Percentiles rank a stretch among this genome's conserved stretches.
These are phyloP conservation scores for Tympanuchus pallidicinctus DNA, from an alignment of 2,113 vertebrate genomes.

Conservation along the genomic window DNA sequence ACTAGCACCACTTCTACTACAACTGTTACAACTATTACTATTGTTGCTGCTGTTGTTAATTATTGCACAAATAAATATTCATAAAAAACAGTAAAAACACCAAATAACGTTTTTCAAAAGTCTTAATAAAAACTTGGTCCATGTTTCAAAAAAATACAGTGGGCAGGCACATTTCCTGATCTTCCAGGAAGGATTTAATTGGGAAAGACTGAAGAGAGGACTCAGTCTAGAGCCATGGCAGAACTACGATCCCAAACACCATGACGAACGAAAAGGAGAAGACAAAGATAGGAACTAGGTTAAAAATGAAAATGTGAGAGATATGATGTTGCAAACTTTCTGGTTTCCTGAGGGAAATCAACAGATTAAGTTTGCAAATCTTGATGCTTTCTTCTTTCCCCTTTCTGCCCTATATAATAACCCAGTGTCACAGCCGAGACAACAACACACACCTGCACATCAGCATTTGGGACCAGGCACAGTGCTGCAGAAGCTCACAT, in stretches of 20 bases:
- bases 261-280: neutral
- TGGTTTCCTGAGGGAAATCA: neutral
- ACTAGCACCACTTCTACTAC: neutral
- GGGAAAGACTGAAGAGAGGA: neutral
- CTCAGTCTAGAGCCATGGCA: neutral
- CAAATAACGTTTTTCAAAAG: neutral
- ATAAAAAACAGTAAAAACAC: neutral
- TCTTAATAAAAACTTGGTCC: neutral
- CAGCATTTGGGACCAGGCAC: rapidly evolving
- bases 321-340: neutral
- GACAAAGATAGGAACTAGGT: neutral
- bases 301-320: neutral
- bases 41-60: neutral
- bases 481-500: rapidly evolving
- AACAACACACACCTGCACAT: neutral
- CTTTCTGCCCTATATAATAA: neutral
- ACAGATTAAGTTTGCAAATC: neutral
- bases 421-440: neutral
- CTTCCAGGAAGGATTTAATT: neutral
- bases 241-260: neutral
- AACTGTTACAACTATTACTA: rapidly evolving
- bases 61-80: neutral
- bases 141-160: neutral
- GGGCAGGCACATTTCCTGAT: neutral
- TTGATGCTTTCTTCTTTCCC: neutral